phyloP scores from a whole-genome alignment of 2,797 vertebrate genomes.

The Acipenser ruthenus region DNA sequence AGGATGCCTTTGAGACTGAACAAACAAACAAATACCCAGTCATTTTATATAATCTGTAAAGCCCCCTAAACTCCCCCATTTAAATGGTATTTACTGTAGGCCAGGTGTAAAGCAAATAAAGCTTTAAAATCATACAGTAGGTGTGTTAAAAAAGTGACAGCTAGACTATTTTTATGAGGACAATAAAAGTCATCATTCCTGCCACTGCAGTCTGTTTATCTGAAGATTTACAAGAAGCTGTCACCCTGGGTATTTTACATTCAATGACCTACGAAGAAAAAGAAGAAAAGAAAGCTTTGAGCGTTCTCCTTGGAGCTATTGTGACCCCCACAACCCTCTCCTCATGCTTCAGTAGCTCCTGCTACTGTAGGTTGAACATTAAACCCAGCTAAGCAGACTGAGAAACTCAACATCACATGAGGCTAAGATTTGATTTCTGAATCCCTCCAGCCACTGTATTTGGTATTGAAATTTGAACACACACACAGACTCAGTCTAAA shows the following conservation, averaged over 20 bases:
- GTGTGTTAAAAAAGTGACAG: background rate
- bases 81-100: too few relatives aligned
- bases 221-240: slow-evolving; percentile 7
- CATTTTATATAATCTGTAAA: too few relatives aligned
- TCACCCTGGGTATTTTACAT: background rate
- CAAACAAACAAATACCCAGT: too few relatives aligned
- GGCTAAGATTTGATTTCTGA: slow-evolving; percentile 3
- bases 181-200: slow-evolving; percentile 3
- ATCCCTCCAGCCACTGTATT: background rate
- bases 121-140: background rate
- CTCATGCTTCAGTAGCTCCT: background rate
- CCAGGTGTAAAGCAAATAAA: background rate
- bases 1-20: too few relatives aligned
- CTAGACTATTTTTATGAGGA: background rate
- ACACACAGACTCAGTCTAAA: background rate
- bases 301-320: background rate
- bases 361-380: slow-evolving; percentile 8
- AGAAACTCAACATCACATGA: slow-evolving; percentile 1
- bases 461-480: slow-evolving; percentile 6
- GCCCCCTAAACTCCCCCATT: too few relatives aligned
- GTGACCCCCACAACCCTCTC: background rate
- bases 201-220: background rate
- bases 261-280: background rate
- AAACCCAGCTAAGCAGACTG: slow-evolving; percentile 7
- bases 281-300: slow-evolving; percentile 1